These are phyloP conservation scores for Neria commutata DNA, from an alignment of 2,888 invertebrate species.

Conservation along the genomic window DNA sequence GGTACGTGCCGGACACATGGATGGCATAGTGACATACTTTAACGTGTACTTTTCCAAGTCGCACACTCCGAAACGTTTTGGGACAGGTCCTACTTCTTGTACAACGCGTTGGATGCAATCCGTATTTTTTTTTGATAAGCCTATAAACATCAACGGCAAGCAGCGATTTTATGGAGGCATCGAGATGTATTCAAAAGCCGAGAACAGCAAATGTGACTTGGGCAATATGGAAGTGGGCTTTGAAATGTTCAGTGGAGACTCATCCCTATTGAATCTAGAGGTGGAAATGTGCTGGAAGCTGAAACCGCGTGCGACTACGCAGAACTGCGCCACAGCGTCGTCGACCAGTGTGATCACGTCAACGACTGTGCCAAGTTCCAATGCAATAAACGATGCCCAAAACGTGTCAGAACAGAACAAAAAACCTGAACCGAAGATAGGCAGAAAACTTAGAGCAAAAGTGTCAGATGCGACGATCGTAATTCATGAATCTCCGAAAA, in stretches of 20 bases:
- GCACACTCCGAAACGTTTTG: slow-evolving; percentile 94
- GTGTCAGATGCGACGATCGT: too few relatives aligned
- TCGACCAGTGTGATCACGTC: too few relatives aligned
- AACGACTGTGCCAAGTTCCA: too few relatives aligned
- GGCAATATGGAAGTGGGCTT: slow-evolving; percentile 32
- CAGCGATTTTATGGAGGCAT: slow-evolving; percentile 34
- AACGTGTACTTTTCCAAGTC: slow-evolving; percentile 98
- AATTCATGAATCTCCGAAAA: too few relatives aligned
- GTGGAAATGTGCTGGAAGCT: slow-evolving; percentile 33
- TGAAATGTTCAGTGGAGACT: slow-evolving; percentile 34
- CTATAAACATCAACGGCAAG: slow-evolving; percentile 46
- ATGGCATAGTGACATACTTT: slow-evolving; percentile 96
- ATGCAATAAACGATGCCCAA: too few relatives aligned
- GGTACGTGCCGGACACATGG: slow-evolving; percentile 87
- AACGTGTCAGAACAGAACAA: too few relatives aligned
- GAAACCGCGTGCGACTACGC: slow-evolving; percentile 26
- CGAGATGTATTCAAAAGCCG: slow-evolving; percentile 26
- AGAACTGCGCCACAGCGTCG: too few relatives aligned
- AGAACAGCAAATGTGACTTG: slow-evolving; percentile 15
- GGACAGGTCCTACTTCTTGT: slow-evolving; percentile 92
- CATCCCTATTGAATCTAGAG: slow-evolving; percentile 27
- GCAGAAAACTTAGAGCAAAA: too few relatives aligned
- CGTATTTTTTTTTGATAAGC: slow-evolving; percentile 94
- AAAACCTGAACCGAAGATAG: too few relatives aligned
- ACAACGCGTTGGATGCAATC: slow-evolving; percentile 97